Percentiles rank a stretch among this genome's conserved stretches.
These are phyloP conservation scores for Orchesella flavescens DNA, from an alignment of 2,888 invertebrate species.

Conservation along the genomic window DNA sequence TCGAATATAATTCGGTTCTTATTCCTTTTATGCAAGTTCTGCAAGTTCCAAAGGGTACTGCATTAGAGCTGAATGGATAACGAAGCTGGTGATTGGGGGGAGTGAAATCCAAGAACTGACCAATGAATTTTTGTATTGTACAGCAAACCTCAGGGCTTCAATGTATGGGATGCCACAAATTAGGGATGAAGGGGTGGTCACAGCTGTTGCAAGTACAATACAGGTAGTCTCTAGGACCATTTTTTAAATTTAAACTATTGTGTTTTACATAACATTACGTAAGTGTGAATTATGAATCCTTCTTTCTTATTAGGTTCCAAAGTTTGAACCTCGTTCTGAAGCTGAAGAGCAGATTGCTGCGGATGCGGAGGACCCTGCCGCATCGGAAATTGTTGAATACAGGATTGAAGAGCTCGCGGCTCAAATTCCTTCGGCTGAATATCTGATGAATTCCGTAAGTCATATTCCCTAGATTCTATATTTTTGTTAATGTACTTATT, in stretches of 20 bases:
- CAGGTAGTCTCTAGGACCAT: no score
- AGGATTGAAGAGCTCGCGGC: conserved; percentile 62
- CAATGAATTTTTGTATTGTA: conserved; percentile 91
- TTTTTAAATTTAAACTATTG: no score
- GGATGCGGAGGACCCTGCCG: conserved; percentile 85
- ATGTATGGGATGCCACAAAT: conserved; percentile 87
- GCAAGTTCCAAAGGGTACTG: no score
- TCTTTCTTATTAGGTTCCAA: conserved; percentile 80
- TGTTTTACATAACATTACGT: no score
- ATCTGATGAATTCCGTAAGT: conserved; percentile 41
- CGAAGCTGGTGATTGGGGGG: no score
- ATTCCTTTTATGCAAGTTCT: no score
- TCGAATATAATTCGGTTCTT: no score
- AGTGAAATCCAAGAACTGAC: conserved; percentile 81
- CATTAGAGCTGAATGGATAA: no score
- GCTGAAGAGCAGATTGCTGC: conserved; percentile 97
- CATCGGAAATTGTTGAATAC: conserved; percentile 65
- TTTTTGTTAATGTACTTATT: no score
- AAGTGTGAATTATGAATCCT: no score
- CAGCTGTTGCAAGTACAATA: no score
- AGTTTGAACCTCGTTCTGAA: conserved; percentile 92
- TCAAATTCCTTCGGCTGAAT: conserved; percentile 51
- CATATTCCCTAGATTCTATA: no score
- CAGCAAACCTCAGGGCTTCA: conserved; percentile 90
- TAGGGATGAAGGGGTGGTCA: conserved; percentile 81